phyloP scores from a whole-genome alignment of 2,888 invertebrate genomes.

The Acleris sparsana region DNA sequence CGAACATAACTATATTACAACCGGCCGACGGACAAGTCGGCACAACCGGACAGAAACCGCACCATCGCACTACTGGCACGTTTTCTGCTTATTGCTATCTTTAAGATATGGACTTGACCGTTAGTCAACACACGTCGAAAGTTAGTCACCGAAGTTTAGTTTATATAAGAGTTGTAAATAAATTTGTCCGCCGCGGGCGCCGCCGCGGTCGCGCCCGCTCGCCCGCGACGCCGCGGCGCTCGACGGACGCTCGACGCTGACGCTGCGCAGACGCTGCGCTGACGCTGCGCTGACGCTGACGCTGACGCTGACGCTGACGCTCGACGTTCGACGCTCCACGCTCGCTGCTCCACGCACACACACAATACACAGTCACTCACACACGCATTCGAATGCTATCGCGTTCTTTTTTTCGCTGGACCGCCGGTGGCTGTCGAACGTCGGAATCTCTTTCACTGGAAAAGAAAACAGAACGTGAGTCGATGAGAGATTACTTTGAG shows the following conservation, averaged over 20 bases:
- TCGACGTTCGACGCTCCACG: conserved; percentile 16
- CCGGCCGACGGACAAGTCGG: conserved; percentile 19
- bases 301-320: no score
- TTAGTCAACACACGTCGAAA: conserved; percentile 46
- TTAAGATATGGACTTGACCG: conserved; percentile 18
- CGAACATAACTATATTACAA: conserved; percentile 41
- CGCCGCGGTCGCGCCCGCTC: background rate
- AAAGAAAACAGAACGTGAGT: conserved; percentile 41
- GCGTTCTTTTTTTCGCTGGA: conserved; percentile 70
- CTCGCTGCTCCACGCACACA: conserved; percentile 36
- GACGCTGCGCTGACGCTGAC: no score
- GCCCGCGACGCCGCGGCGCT: no score
- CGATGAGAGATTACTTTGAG: background rate
- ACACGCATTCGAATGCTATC: conserved; percentile 56
- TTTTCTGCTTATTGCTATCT: conserved; percentile 9
- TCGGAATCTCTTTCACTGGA: conserved; percentile 77
- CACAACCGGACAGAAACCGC: background rate
- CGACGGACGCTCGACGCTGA: conserved; percentile 17
- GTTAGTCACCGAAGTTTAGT: conserved; percentile 51
- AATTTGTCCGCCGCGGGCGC: conserved; percentile 14
- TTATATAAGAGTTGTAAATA: conserved; percentile 32
- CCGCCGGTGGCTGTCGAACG: conserved; percentile 72
- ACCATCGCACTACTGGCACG: background rate
- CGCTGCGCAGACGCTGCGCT: no score
- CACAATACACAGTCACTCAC: conserved; percentile 43